Evolutionary conservation across 2,113 vertebrate species (phyloP).

Genomic region (Psophia crepitans): DNA sequence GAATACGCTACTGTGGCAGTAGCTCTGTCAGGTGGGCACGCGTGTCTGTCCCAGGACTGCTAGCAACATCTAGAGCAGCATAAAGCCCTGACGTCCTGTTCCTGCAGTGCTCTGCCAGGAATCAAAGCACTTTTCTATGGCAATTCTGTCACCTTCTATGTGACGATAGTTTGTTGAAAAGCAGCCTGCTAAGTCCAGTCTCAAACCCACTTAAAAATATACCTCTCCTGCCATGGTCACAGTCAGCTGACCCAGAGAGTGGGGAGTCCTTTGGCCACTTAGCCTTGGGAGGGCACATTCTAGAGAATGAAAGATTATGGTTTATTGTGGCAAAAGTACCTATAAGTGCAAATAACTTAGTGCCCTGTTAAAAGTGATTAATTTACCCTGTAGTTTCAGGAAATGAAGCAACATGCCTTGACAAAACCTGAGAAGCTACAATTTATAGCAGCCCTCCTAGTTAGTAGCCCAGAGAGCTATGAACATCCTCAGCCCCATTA

Average conservation of each 20-base stretch:
- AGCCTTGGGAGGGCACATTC: not conserved
- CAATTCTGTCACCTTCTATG: not conserved
- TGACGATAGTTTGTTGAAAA: not conserved
- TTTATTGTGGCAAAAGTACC: not conserved
- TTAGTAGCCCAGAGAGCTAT: not conserved
- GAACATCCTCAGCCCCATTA: not conserved
- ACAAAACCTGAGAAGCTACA: not conserved
- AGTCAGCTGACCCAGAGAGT: not conserved
- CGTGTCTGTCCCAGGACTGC: not conserved
- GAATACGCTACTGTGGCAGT: not conserved
- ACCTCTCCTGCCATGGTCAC: not conserved
- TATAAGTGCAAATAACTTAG: not conserved
- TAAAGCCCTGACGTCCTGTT: not conserved
- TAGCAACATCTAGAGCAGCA: not conserved
- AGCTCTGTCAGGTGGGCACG: not conserved
- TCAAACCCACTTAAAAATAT: not conserved
- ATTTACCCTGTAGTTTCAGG: conserved; percentile 19
- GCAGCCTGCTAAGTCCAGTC: not conserved
- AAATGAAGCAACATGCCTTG: not conserved
- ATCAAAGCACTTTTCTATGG: not conserved
- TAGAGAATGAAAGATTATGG: not conserved
- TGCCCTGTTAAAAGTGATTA: not conserved
- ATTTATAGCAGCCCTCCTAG: not conserved
- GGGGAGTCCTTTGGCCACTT: not conserved
- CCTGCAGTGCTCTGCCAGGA: not conserved